Conservation (phyloP, 2,113 vertebrate genomes). For the Danionella cerebrum region DNA sequence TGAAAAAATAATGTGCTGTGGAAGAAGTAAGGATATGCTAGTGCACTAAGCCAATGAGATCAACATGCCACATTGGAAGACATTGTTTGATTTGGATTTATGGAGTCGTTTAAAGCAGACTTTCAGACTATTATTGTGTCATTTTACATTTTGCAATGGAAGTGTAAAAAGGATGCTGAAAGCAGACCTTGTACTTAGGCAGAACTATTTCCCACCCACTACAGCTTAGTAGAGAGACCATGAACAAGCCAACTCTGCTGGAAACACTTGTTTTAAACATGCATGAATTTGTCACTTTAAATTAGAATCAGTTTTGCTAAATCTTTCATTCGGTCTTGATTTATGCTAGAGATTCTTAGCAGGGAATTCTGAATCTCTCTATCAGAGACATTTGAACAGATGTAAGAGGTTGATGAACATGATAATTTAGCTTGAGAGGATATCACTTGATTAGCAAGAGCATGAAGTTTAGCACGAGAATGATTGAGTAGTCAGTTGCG, state of each 20-base stretch:
- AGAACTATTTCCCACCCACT: no score
- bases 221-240: no score
- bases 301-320: neutral
- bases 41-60: neutral
- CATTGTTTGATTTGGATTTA: neutral
- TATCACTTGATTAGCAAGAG: neutral
- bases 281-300: neutral
- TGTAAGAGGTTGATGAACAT: slow-evolving; percentile 13
- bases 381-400: neutral
- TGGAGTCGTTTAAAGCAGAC: neutral
- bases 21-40: neutral
- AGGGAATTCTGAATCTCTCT: neutral
- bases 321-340: neutral
- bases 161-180: no score
- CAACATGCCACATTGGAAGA: neutral
- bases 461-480: neutral
- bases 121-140: neutral
- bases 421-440: neutral
- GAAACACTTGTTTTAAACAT: slow-evolving; percentile 11
- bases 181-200: neutral
- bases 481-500: neutral
- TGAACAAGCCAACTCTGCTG: neutral
- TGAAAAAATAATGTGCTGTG: neutral
- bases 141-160: neutral
- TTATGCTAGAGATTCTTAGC: neutral